Evolutionary conservation across 2,888 invertebrate species (phyloP).

Genomic region (Busseola fusca): DNA sequence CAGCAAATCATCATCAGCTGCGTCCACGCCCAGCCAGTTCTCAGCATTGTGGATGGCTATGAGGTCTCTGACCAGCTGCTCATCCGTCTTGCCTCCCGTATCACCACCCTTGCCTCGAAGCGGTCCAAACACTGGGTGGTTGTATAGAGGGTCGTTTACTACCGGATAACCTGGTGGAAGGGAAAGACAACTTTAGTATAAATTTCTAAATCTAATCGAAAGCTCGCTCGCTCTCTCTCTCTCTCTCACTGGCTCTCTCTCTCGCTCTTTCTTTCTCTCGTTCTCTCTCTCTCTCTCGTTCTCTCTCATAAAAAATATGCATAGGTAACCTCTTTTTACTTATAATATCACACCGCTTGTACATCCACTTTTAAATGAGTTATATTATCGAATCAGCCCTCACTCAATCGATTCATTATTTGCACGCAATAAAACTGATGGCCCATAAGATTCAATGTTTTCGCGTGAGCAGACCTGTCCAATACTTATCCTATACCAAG

Average conservation of each 20-base stretch:
- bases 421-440: neutral
- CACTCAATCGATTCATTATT: neutral
- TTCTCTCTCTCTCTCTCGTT: neutral
- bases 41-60: constrained; percentile 98
- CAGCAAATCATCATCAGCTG: constrained; percentile 95
- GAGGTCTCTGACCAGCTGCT: constrained; percentile 95
- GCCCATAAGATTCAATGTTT: neutral
- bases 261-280: neutral
- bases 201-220: too few relatives aligned
- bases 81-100: constrained; percentile 96
- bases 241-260: neutral
- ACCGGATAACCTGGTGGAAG: constrained; percentile 95
- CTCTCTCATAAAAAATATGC: neutral
- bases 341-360: too few relatives aligned
- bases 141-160: constrained; percentile 98
- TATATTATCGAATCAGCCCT: neutral
- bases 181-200: neutral
- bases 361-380: too few relatives aligned
- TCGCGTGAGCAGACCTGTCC: neutral
- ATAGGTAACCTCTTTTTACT: neutral
- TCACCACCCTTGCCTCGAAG: constrained; percentile 96
- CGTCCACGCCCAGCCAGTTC: constrained; percentile 97
- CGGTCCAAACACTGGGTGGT: constrained; percentile 98
- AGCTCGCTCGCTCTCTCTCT: neutral
- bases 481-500: too few relatives aligned